Percentiles rank a stretch among this genome's conserved stretches.
Conservation (phyloP, 2,888 invertebrate genomes). For the Latrodectus elegans region DNA sequence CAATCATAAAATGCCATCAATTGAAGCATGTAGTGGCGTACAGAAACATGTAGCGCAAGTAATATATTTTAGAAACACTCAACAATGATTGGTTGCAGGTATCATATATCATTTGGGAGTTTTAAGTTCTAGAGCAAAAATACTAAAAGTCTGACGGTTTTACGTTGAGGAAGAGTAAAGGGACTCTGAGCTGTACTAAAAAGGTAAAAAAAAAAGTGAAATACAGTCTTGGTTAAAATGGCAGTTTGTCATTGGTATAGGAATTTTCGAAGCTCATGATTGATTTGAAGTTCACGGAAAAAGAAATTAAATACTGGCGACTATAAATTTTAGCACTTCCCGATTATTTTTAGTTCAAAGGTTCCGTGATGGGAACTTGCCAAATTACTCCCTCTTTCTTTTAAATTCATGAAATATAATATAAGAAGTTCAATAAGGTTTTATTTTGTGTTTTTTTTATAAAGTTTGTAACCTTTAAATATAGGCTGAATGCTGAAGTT, state of each 20-base stretch:
- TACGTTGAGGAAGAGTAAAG: conserved; percentile 12
- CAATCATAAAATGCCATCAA: too few species aligned
- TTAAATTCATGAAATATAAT: neutral
- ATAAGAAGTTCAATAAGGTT: too few species aligned
- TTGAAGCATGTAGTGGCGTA: too few species aligned
- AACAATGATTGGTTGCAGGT: conserved; percentile 49
- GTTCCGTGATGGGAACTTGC: conserved; percentile 44
- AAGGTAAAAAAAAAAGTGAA: neutral
- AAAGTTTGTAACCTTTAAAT: too few species aligned
- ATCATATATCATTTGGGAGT: conserved; percentile 57
- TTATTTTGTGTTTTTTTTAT: too few species aligned
- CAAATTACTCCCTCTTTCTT: conserved; percentile 19
- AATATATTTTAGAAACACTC: conserved; percentile 61
- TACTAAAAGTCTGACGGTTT: conserved; percentile 9
- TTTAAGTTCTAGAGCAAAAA: conserved; percentile 47
- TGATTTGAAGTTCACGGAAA: conserved; percentile 44
- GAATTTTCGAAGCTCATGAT: conserved; percentile 52
- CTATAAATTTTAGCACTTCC: conserved; percentile 49
- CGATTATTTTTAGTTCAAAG: conserved; percentile 59
- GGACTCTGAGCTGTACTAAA: conserved; percentile 11
- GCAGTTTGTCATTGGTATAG: conserved; percentile 49
- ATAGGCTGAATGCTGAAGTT: too few species aligned
- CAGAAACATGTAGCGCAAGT: conserved; percentile 53
- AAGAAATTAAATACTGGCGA: conserved; percentile 59
- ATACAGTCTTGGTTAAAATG: conserved; percentile 47